Base-by-base conservation (phyloP, 1,140 invertebrate genomes). In the Hetaerina americana region DNA sequence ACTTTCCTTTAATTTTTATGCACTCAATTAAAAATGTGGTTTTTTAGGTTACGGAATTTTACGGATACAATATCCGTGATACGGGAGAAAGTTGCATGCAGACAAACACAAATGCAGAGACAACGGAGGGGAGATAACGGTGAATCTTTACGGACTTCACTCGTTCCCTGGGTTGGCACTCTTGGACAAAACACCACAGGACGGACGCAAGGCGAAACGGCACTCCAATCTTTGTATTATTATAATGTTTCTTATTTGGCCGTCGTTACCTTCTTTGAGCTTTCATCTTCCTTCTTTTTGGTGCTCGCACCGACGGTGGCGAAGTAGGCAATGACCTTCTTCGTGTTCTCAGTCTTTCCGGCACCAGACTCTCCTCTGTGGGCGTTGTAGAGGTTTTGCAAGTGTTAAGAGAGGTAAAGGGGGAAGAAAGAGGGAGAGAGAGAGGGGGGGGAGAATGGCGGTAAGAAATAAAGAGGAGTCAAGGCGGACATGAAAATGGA, bases 291-390 rank as follows among this genome's bases (percentile, higher is more conserved):
- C 71, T 85, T 82, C 83, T 93, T 94, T 81, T 90, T 91, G 74
- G 84, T 84, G 72, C 91, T 92, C 71, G 93, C 93, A 85, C 93
- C 95, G 76, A 97, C 95, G 79, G 92, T 94, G 82, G 95, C 95
- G 86, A 97, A 97, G 88, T 97, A 98, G 79, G 93, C 92, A 87
- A 98, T 97, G 88, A 98, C 96, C 85, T 99, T 99, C 88, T 99
- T 99, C 87, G 96, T 98, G 89, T 97, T 98, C 85, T 98, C 96
- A 89, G 96, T 98, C 87, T 98, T 98, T 86, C 96, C 96, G 82
- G 96, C 96, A 88, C 96, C 96, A 91, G 96, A 98, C 87, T 98
- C 96, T 82, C 96, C 96, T 85, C 92, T 94, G 85, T 79, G 71
- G 76, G 75, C 68, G n/a, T 57, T 57, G 15, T 57, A 12, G 40